Evolutionary conservation across 2,888 invertebrate genomes (phyloP).

Genomic region (Rosalia funebris): DNA sequence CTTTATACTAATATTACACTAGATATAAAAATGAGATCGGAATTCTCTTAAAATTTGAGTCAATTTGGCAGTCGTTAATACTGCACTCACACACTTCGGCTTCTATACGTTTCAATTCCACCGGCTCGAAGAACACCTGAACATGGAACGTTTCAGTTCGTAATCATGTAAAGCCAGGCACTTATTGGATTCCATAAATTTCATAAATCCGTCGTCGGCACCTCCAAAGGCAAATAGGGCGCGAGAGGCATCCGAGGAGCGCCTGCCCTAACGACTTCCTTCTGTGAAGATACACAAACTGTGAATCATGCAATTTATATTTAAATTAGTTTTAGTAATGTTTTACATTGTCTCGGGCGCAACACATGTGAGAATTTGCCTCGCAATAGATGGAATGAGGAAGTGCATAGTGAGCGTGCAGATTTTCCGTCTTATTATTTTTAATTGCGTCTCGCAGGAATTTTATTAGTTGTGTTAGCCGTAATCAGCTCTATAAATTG

Average conservation of each 20-base stretch:
- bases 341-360: slow-evolving; percentile 25
- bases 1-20: no score
- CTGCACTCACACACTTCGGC: no score
- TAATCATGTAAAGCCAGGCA: no score
- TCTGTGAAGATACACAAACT: slow-evolving; percentile 15
- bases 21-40: no score
- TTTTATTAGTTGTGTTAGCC: slow-evolving; percentile 15
- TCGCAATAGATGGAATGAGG: slow-evolving; percentile 27
- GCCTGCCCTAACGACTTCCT: slow-evolving; percentile 26
- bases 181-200: no score
- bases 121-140: no score
- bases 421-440: slow-evolving; percentile 23
- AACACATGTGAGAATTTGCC: slow-evolving; percentile 31
- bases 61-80: no score
- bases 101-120: no score
- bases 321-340: slow-evolving; percentile 28
- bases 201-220: slow-evolving; percentile 3
- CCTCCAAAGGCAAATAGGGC: neutral
- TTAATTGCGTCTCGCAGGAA: slow-evolving; percentile 18
- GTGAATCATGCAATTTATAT: slow-evolving; percentile 29
- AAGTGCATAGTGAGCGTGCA: slow-evolving; percentile 25
- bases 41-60: no score
- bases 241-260: no score
- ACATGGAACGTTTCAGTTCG: no score
- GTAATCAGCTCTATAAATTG: slow-evolving; percentile 4